These are phyloP conservation scores for Misgurnus anguillicaudatus DNA, from an alignment of 2,113 vertebrate species.

Conservation along the genomic window DNA sequence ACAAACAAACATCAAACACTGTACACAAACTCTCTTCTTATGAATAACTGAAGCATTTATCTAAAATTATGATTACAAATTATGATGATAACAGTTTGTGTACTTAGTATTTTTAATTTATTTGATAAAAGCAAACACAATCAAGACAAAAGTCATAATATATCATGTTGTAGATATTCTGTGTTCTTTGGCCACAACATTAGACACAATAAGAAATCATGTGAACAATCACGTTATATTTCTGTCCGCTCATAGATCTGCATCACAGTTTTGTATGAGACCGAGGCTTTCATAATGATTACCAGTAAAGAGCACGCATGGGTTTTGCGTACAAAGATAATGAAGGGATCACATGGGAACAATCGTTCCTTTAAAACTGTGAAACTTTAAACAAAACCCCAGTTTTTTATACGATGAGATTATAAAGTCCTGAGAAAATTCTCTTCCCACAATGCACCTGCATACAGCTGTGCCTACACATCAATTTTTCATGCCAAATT, in stretches of 20 bases:
- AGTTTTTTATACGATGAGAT: constrained; percentile 7
- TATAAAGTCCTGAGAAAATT: constrained; percentile 47
- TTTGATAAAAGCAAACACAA: too few relatives aligned
- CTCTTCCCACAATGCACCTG: constrained; percentile 34
- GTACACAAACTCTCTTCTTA: too few relatives aligned
- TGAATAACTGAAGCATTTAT: too few relatives aligned
- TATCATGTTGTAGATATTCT: too few relatives aligned
- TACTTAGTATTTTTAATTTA: too few relatives aligned
- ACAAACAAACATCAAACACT: too few relatives aligned
- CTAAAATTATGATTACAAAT: too few relatives aligned
- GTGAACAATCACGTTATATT: too few relatives aligned
- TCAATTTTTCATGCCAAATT: constrained; percentile 9
- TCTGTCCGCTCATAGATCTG: neutral
- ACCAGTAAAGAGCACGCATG: neutral
- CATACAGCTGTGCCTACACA: neutral
- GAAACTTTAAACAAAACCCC: neutral
- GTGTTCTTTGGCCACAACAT: too few relatives aligned
- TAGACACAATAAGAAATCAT: too few relatives aligned
- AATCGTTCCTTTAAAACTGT: neutral
- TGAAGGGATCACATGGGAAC: neutral
- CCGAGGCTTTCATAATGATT: neutral
- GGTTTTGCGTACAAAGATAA: neutral
- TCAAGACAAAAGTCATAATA: too few relatives aligned
- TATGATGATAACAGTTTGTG: too few relatives aligned
- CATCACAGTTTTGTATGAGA: constrained; percentile 27